Percentiles rank a stretch among this genome's conserved stretches.
These are phyloP conservation scores for Scleropages formosus DNA, from an alignment of 2,797 vertebrate species.

Conservation along the genomic window DNA sequence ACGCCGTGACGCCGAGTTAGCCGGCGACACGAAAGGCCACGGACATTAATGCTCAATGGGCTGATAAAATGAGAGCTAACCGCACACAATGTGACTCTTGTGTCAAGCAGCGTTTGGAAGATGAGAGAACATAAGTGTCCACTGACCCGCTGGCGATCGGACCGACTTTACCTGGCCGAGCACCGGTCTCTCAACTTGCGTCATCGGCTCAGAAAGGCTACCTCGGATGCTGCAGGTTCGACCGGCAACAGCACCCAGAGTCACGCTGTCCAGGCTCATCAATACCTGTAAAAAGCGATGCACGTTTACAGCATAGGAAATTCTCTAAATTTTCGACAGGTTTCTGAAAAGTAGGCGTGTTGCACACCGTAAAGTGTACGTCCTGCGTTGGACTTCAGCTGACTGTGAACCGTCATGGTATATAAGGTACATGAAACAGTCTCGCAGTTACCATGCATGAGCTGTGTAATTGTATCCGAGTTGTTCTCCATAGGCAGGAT, in stretches of 20 bases:
- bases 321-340: not conserved
- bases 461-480: not conserved
- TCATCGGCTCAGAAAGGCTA: not conserved
- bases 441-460: not conserved
- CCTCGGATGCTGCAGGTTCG: not conserved
- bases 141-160: no score
- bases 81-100: no score
- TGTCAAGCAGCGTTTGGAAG: no score
- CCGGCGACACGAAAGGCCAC: slow-evolving; percentile 5
- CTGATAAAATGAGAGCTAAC: no score
- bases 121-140: no score
- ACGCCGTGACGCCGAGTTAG: not conserved
- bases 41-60: not conserved
- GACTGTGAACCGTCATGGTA: not conserved
- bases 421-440: not conserved
- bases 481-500: no score
- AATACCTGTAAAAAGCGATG: not conserved
- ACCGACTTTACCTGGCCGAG: no score
- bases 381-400: not conserved
- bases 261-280: not conserved
- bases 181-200: not conserved
- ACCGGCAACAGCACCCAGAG: not conserved
- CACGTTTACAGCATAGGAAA: not conserved
- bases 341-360: not conserved
- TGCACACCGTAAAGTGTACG: not conserved